Conservation (phyloP, 2,797 vertebrate genomes). For the Sebastes iracundus region DNA sequence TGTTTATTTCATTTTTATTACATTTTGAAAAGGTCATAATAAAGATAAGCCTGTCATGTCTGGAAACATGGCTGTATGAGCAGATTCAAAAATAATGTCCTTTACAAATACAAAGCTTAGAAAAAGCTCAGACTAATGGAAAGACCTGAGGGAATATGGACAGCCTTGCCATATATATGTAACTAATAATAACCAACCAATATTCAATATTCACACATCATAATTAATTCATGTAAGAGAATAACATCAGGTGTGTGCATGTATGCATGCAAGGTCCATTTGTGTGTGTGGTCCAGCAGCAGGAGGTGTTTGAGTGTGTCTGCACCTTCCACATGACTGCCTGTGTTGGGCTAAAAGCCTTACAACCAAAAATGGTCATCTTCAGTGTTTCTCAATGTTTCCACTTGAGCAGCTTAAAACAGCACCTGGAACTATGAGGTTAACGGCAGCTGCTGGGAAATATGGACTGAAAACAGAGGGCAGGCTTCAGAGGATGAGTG, state of each 20-base stretch:
- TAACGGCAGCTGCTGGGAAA: background rate
- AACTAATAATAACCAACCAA: conserved; percentile 13
- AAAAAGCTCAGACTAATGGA: background rate
- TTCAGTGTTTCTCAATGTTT: conserved; percentile 29
- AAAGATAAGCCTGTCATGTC: conserved; percentile 31
- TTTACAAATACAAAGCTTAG: background rate
- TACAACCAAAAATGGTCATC: conserved; percentile 27
- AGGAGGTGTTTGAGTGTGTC: conserved; percentile 20
- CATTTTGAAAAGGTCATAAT: conserved; percentile 41
- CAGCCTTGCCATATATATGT: background rate
- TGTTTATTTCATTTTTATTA: conserved; percentile 54
- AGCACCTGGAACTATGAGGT: background rate
- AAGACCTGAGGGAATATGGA: background rate
- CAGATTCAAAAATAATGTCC: background rate
- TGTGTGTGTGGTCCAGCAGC: background rate
- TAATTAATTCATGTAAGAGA: background rate
- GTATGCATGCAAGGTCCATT: background rate
- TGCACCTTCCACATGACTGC: conserved; percentile 38
- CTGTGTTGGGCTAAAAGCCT: conserved; percentile 28
- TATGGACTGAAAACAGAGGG: background rate
- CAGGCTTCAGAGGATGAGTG: background rate
- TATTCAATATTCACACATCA: background rate
- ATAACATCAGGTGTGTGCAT: background rate
- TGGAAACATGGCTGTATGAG: conserved; percentile 6
- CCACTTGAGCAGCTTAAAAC: conserved; percentile 18